These are phyloP conservation scores for Oceanodroma leucorhoa DNA, from an alignment of 2,797 vertebrate species.

Conservation along the genomic window DNA sequence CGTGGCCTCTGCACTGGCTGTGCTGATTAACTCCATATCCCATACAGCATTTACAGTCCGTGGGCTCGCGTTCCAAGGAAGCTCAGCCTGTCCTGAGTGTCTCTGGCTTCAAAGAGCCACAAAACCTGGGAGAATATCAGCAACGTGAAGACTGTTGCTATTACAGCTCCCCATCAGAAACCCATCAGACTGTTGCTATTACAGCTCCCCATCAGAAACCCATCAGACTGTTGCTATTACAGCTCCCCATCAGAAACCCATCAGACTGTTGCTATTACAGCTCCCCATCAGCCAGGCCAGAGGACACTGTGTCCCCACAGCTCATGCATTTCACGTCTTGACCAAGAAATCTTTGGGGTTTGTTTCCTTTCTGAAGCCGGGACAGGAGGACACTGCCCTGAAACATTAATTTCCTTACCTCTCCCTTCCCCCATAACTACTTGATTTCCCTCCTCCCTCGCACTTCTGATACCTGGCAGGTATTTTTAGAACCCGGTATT, in stretches of 20 bases:
- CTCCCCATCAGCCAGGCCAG: background rate
- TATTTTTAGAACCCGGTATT: background rate
- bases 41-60: background rate
- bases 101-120: background rate
- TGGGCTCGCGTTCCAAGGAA: background rate
- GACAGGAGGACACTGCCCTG: background rate
- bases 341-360: background rate
- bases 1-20: background rate
- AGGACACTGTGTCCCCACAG: background rate
- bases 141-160: background rate
- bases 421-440: background rate
- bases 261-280: background rate
- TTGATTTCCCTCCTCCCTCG: fast-evolving
- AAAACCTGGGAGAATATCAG: background rate
- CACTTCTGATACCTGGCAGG: background rate
- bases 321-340: fast-evolving
- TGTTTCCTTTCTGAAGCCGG: background rate
- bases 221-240: background rate
- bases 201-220: background rate
- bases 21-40: background rate
- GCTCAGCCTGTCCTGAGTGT: background rate
- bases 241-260: background rate
- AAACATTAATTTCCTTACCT: background rate
- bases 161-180: background rate
- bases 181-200: background rate